A percentile compares a stretch with the other conserved stretches of the same genome.
Evolutionary conservation across 2,797 vertebrate genomes (phyloP).

Genomic region (Kryptopterus vitreolus): DNA sequence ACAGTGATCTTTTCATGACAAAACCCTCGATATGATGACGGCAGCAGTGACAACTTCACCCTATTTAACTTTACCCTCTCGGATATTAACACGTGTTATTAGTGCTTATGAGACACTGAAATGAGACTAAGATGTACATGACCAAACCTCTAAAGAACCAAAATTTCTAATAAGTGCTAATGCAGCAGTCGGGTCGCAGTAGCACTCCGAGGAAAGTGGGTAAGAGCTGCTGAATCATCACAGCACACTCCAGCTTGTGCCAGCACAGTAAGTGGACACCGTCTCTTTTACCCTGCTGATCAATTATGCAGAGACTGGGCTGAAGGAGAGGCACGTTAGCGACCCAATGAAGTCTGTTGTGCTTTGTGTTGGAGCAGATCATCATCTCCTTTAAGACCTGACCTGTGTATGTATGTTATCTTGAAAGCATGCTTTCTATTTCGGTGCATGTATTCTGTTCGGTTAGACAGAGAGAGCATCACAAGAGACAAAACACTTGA

Average conservation of each 20-base stretch:
- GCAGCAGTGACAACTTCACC: conserved; percentile 7
- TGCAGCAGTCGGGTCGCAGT: conserved; percentile 13
- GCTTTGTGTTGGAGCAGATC: conserved; percentile 35
- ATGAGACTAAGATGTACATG: conserved; percentile 29
- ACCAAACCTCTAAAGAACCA: conserved; percentile 23
- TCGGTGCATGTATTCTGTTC: conserved; percentile 34
- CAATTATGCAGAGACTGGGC: conserved; percentile 52
- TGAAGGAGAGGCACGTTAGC: conserved; percentile 34
- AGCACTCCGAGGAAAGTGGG: conserved; percentile 29
- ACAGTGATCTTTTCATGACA: neutral
- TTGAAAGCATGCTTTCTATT: conserved; percentile 44
- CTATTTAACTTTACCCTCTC: conserved; percentile 28
- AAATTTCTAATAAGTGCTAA: conserved; percentile 45
- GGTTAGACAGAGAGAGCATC: conserved; percentile 3
- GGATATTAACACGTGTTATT: conserved; percentile 2
- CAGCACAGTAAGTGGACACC: conserved; percentile 50
- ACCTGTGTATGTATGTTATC: conserved; percentile 48
- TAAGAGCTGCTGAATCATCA: conserved; percentile 58
- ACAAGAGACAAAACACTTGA: neutral
- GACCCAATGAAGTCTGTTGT: conserved; percentile 36
- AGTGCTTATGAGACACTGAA: neutral
- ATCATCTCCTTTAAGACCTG: conserved; percentile 40
- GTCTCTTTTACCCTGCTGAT: conserved; percentile 43
- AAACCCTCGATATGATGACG: neutral
- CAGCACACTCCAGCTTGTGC: conserved; percentile 24